A percentile compares a stretch with the other conserved stretches of the same genome.
phyloP scores from a whole-genome alignment of 2,888 invertebrate species.

The Linyphia triangularis region DNA sequence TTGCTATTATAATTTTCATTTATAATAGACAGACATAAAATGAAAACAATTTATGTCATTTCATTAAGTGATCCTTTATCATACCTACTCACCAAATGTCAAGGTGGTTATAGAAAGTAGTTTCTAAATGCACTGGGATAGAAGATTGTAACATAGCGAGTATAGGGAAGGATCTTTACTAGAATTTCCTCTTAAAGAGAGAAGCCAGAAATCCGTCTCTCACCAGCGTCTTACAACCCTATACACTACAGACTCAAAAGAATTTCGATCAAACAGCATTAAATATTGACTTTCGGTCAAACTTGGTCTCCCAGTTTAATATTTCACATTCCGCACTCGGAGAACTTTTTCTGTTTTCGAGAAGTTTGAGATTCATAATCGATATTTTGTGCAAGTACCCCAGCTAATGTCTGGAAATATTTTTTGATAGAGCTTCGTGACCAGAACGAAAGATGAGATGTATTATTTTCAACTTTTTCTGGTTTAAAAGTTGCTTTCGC shows the following conservation, averaged over 20 bases:
- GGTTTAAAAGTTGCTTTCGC: not conserved
- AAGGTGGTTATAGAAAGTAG: too few species aligned
- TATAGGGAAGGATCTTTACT: too few species aligned
- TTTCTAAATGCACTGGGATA: too few species aligned
- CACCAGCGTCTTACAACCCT: too few species aligned
- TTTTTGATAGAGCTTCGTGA: conserved; percentile 39
- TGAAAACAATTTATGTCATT: too few species aligned
- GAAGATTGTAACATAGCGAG: too few species aligned
- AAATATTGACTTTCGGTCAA: conserved; percentile 33
- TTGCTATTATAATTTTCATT: too few species aligned
- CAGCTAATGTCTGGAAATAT: not conserved
- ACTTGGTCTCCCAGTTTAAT: conserved; percentile 7
- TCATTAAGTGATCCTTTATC: too few species aligned
- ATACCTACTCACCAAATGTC: too few species aligned
- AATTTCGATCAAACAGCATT: conserved; percentile 17
- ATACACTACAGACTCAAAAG: not conserved
- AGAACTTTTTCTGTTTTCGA: not conserved
- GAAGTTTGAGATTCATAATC: not conserved
- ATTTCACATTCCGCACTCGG: conserved; percentile 5
- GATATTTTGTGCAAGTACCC: conserved; percentile 24
- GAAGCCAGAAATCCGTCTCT: too few species aligned
- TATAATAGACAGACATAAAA: too few species aligned
- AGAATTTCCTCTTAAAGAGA: too few species aligned
- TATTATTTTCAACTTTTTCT: not conserved
- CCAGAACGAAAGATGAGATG: conserved; percentile 6